Conservation (phyloP, 2,113 vertebrate species). For the Lampris megalopsis region DNA sequence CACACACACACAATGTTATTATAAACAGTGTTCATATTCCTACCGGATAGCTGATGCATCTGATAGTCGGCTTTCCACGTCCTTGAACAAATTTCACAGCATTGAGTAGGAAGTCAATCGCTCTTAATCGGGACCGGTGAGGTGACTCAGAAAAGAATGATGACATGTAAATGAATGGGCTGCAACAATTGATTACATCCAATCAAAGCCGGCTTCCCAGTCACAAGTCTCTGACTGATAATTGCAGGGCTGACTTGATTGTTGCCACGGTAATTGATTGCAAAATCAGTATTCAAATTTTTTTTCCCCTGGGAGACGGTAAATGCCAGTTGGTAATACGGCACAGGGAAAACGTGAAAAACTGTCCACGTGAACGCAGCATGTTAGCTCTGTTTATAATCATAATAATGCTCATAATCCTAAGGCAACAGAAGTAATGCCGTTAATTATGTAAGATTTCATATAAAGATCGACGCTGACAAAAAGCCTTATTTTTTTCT, state of each 20-base stretch:
- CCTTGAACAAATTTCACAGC: slow-evolving; percentile 22
- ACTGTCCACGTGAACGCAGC: too few species aligned
- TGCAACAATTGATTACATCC: not conserved
- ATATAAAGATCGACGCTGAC: too few species aligned
- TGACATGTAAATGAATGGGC: slow-evolving; percentile 26
- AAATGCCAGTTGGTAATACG: too few species aligned
- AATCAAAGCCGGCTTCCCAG: slow-evolving; percentile 3
- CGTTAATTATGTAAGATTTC: too few species aligned
- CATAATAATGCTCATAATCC: too few species aligned
- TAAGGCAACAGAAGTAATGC: too few species aligned
- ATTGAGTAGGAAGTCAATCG: slow-evolving; percentile 16
- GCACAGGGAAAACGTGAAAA: too few species aligned
- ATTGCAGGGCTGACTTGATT: not conserved
- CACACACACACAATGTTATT: slow-evolving; percentile 5
- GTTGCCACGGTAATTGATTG: too few species aligned
- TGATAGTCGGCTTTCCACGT: slow-evolving; percentile 3
- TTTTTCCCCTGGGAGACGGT: too few species aligned
- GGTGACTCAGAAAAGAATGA: slow-evolving; percentile 7
- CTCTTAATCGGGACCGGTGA: slow-evolving; percentile 12
- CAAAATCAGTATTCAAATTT: too few species aligned
- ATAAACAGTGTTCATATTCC: slow-evolving; percentile 1
- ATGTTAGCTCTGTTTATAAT: too few species aligned
- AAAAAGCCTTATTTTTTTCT: too few species aligned
- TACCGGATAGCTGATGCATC: not conserved
- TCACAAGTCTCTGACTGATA: slow-evolving; percentile 1